A percentile compares a stretch with the other conserved stretches of the same genome.
phyloP scores from a whole-genome alignment of 2,888 invertebrate species.

The Anodontia alba region DNA sequence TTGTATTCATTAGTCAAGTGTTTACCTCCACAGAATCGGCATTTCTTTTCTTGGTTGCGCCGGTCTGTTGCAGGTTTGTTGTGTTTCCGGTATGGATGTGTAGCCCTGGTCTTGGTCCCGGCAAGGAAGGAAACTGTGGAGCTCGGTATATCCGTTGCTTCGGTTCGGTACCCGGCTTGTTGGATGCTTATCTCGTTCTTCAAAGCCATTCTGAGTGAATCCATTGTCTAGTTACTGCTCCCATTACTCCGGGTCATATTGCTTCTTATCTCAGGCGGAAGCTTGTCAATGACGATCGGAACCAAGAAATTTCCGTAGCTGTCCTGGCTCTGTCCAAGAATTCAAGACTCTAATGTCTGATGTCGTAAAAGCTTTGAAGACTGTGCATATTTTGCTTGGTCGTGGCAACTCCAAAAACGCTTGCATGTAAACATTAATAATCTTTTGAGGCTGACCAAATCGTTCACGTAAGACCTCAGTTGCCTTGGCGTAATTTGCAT shows the following conservation, averaged over 20 bases:
- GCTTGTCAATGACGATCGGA: slow-evolving; percentile 36
- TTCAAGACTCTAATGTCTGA: slow-evolving; percentile 37
- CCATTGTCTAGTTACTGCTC: slow-evolving; percentile 19
- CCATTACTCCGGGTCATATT: slow-evolving; percentile 23
- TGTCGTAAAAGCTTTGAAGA: slow-evolving; percentile 35
- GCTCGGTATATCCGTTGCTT: neutral
- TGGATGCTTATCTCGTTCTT: slow-evolving; percentile 29
- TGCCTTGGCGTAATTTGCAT: slow-evolving; percentile 14
- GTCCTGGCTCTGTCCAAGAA: slow-evolving; percentile 36
- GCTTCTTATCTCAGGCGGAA: slow-evolving; percentile 22
- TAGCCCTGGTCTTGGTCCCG: neutral
- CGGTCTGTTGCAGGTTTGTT: neutral
- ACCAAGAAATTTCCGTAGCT: slow-evolving; percentile 34
- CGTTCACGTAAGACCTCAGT: slow-evolving; percentile 4
- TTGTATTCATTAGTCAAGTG: slow-evolving; percentile 1
- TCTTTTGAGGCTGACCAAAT: slow-evolving; percentile 25
- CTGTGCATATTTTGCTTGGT: slow-evolving; percentile 10
- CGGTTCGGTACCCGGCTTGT: slow-evolving; percentile 1
- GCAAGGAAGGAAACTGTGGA: neutral
- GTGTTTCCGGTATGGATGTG: neutral
- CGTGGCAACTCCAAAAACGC: slow-evolving; percentile 28
- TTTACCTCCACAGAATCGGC: neutral
- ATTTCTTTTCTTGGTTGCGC: slow-evolving; percentile 10
- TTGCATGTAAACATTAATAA: slow-evolving; percentile 21
- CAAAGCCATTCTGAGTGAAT: slow-evolving; percentile 29